Evolutionary conservation across 2,888 invertebrate species (phyloP).

Genomic region (Deilephila elpenor): DNA sequence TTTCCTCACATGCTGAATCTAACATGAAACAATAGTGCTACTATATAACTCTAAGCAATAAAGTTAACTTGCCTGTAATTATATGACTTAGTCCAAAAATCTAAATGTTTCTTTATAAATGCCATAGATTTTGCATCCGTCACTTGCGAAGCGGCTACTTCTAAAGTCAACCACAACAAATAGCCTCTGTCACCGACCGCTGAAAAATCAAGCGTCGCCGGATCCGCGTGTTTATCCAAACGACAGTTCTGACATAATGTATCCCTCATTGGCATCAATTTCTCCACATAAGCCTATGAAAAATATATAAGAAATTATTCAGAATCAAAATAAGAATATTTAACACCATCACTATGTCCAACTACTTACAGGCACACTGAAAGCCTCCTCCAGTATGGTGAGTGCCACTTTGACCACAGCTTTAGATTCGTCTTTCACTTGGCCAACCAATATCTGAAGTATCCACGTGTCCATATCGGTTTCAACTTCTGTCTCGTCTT

Average conservation of each 20-base stretch:
- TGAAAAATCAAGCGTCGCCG: constrained; percentile 88
- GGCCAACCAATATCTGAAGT: constrained; percentile 92
- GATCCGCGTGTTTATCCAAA: constrained; percentile 87
- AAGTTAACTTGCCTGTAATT: constrained; percentile 85
- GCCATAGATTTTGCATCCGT: constrained; percentile 89
- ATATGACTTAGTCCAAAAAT: constrained; percentile 90
- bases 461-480: constrained; percentile 94
- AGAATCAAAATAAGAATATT: background rate
- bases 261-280: constrained; percentile 90
- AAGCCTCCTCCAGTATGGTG: constrained; percentile 95
- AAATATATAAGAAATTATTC: constrained; percentile 8
- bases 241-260: constrained; percentile 81
- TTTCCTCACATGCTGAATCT: background rate
- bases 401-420: constrained; percentile 92
- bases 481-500: constrained; percentile 55
- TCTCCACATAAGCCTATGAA: constrained; percentile 88
- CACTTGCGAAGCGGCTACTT: constrained; percentile 88
- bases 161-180: constrained; percentile 89
- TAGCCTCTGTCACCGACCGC: constrained; percentile 92
- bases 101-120: constrained; percentile 89
- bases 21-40: background rate
- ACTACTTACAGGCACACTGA: constrained; percentile 90
- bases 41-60: background rate
- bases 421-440: constrained; percentile 93
- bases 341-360: background rate